Evolutionary conservation across 1,140 invertebrate species (phyloP).

Genomic region (Nymphalis io): DNA sequence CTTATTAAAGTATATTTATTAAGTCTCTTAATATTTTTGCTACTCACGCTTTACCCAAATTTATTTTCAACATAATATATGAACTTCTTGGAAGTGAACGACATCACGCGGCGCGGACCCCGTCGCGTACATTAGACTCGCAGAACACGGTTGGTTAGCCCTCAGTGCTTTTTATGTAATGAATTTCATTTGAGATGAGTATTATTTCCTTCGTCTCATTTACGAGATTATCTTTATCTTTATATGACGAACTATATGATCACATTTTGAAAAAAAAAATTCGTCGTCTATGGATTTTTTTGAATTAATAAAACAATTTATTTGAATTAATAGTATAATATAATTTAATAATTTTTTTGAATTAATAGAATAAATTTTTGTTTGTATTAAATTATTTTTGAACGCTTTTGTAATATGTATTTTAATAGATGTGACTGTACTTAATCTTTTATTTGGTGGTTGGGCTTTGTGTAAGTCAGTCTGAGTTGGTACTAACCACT

Average conservation of each 20-base stretch:
- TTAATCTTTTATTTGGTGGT: no score
- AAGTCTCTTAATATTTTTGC: not conserved
- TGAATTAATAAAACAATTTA: no score
- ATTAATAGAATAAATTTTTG: no score
- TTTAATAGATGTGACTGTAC: no score
- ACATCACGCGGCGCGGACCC: slow-evolving; percentile 5
- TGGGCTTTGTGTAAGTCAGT: no score
- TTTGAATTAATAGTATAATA: no score
- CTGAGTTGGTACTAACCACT: no score
- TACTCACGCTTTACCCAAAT: not conserved
- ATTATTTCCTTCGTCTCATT: slow-evolving; percentile 1
- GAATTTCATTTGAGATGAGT: not conserved
- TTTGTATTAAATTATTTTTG: no score
- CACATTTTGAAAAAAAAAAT: not conserved
- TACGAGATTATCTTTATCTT: not conserved
- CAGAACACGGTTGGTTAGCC: slow-evolving; percentile 23
- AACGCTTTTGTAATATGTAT: no score
- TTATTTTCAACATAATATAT: not conserved
- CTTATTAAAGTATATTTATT: no score
- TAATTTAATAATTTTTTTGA: no score
- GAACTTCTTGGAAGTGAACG: slow-evolving; percentile 8
- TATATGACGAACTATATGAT: not conserved
- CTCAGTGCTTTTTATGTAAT: slow-evolving; percentile 15
- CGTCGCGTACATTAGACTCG: slow-evolving; percentile 29
- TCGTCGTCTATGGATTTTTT: no score